A percentile compares a stretch with the other conserved stretches of the same genome.
These are phyloP conservation scores for Eutolmus rufibarbis DNA, from an alignment of 2,888 invertebrate genomes.

Conservation along the genomic window DNA sequence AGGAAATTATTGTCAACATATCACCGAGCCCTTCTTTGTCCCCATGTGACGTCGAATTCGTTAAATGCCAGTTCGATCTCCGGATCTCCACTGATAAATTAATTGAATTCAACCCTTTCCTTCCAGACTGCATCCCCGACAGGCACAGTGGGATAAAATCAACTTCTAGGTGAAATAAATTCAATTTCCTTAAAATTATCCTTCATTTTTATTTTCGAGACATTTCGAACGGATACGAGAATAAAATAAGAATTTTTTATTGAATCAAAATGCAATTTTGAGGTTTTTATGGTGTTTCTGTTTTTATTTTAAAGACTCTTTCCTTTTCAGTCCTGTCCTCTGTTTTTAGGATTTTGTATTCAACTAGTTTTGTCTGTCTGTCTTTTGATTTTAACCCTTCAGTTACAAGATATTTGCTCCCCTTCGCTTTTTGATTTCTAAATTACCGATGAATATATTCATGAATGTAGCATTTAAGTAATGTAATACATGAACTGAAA, in stretches of 20 bases:
- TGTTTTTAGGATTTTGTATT: no score
- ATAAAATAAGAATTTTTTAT: neutral
- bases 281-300: neutral
- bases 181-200: neutral
- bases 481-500: no score
- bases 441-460: no score
- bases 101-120: neutral
- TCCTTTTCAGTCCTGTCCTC: neutral
- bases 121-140: neutral
- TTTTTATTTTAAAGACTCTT: neutral
- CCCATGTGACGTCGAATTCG: neutral
- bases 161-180: neutral
- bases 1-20: constrained; percentile 32
- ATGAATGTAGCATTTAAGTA: no score
- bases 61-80: constrained; percentile 40
- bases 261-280: neutral
- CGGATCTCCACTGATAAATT: neutral
- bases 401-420: no score
- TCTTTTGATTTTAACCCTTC: no score
- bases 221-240: neutral
- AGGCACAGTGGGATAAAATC: neutral
- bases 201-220: neutral
- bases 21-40: constrained; percentile 10
- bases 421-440: no score
- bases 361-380: no score